A percentile compares a stretch with the other conserved stretches of the same genome.
phyloP scores from a whole-genome alignment of 2,888 invertebrate species.

The Matsumyia berberina region DNA sequence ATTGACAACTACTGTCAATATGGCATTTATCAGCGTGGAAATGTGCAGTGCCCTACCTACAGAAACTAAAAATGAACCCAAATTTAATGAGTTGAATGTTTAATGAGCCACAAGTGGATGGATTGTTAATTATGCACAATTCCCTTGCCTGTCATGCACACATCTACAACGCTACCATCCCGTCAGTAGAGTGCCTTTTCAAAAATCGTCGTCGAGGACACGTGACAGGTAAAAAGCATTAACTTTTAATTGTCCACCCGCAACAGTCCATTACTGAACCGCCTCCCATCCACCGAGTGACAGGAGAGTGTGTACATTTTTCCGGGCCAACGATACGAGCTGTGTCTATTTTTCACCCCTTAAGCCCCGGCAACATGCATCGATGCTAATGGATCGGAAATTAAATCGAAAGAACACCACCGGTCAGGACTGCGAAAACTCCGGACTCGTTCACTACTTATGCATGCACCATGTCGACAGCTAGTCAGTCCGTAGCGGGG shows the following conservation, averaged over 20 bases:
- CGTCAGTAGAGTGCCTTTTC: too few relatives aligned
- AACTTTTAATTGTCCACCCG: slow-evolving; percentile 57
- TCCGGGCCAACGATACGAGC: slow-evolving; percentile 1
- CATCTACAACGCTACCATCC: too few relatives aligned
- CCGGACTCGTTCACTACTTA: slow-evolving; percentile 64
- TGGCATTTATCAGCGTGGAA: not conserved
- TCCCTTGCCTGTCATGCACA: not conserved
- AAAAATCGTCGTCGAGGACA: slow-evolving; percentile 44
- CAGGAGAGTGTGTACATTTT: slow-evolving; percentile 31
- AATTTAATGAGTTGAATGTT: slow-evolving; percentile 30
- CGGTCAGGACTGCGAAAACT: slow-evolving; percentile 64
- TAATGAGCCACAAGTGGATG: slow-evolving; percentile 39
- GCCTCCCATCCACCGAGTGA: slow-evolving; percentile 1
- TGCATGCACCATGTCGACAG: slow-evolving; percentile 63
- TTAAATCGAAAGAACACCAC: slow-evolving; percentile 71
- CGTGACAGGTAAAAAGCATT: slow-evolving; percentile 69
- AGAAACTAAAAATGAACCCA: slow-evolving; percentile 1
- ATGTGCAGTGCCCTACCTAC: not conserved
- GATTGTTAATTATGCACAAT: slow-evolving; percentile 28
- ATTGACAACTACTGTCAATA: not conserved
- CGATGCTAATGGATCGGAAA: slow-evolving; percentile 70
- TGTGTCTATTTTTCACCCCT: not conserved
- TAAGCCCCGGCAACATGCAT: slow-evolving; percentile 16
- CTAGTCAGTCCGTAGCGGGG: slow-evolving; percentile 29
- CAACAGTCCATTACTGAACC: slow-evolving; percentile 19